Evolutionary conservation across 2,797 vertebrate genomes (phyloP), one percentile per base, ranked within the genome.

Genomic region (Serranus cabrilla): DNA sequence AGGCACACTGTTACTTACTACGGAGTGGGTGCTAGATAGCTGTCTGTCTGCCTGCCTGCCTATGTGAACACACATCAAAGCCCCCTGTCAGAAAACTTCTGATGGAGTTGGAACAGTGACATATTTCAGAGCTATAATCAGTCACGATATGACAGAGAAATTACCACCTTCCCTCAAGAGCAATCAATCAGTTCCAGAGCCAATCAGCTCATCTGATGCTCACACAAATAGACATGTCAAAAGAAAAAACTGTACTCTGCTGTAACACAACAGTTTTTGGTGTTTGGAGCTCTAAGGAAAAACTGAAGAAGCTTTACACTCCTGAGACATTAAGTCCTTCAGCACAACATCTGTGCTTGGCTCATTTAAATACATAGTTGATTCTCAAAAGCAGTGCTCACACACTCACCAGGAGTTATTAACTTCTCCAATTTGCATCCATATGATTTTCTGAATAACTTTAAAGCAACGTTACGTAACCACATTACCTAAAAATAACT

Each of bases 111-210:
- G 80, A 89, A 81, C 90, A 83, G 76, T 91, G 93, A 91, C 92
- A 91, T 85, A 89, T 91, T 92, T 89, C 89, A 87, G 81, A 83
- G 76, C 90, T 91, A 89, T 90, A 93, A 94, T 94, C 91, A 93
- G 87, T 93, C 90, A 91, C 81, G 88, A 91, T 85, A 81, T 91
- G 93, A 93, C 89, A 90, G 90, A 87, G 81, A 93, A 94, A 94
- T 92, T 88, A 93, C 85, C 87, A 87, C 89, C 84, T 90, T 92
- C 85, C 85, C 87, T 89, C 91, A 87, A 89, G 89, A 92, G 83
- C 91, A 87, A 89, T 92, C 91, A 90, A 85, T 93, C 90, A 90
- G 83, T 70, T 88, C 89, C 78, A 79, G 68, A 85, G 82, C 86
- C 92, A 91, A 91, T 93, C 91, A 89, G 85, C 90, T 88, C 83